Conservation (phyloP, 2,797 vertebrate species). For the Hypotaenidia philippensis region DNA sequence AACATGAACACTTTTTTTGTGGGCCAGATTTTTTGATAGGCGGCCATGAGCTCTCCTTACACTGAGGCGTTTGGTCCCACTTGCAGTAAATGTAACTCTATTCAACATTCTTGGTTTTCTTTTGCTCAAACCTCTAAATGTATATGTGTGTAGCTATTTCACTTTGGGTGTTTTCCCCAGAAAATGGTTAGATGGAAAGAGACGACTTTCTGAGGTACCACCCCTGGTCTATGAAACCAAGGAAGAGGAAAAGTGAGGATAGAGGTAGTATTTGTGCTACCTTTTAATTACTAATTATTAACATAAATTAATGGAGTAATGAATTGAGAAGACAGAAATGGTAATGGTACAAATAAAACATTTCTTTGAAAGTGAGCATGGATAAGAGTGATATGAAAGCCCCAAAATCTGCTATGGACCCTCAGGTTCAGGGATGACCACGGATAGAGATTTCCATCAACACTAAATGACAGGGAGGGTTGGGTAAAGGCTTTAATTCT, state of each 20-base stretch:
- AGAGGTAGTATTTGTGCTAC: not conserved
- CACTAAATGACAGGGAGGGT: not conserved
- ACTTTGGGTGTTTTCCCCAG: not conserved
- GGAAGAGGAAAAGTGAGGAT: not conserved
- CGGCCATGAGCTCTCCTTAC: not conserved
- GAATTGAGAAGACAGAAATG: not conserved
- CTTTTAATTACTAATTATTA: not conserved
- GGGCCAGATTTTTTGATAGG: not conserved
- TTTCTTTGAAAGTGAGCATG: not conserved
- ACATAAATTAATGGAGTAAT: not conserved
- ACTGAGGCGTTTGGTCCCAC: not conserved
- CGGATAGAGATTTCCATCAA: not conserved
- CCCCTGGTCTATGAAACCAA: not conserved
- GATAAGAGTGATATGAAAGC: not conserved
- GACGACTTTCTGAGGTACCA: not conserved
- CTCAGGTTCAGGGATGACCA: not conserved
- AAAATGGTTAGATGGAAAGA: not conserved
- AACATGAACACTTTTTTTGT: accelerated
- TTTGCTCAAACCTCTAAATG: not conserved
- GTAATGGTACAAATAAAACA: not conserved
- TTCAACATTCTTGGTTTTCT: not conserved
- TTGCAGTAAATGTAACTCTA: not conserved
- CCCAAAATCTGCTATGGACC: not conserved
- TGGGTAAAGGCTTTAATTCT: not conserved
- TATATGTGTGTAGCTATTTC: accelerated